A percentile compares a stretch with the other conserved stretches of the same genome.
Conservation (phyloP, 2,113 vertebrate species). For the Prietella phreatophila region DNA sequence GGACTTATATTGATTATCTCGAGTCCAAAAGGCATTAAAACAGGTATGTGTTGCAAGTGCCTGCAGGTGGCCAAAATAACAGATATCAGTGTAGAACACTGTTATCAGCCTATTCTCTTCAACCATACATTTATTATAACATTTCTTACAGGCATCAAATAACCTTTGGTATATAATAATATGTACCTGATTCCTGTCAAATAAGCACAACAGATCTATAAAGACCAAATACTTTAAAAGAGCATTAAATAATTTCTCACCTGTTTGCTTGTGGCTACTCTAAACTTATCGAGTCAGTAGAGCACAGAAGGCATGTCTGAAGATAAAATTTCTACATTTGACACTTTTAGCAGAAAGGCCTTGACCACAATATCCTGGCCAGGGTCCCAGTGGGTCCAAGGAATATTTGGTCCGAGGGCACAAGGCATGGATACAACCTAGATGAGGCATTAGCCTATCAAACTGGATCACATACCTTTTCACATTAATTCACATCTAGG, state of each 20-base stretch:
- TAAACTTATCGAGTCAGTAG: not conserved
- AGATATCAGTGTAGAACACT: not conserved
- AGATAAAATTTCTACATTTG: not conserved
- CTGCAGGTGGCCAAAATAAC: constrained; percentile 35
- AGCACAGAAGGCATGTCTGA: not conserved
- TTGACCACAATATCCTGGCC: not conserved
- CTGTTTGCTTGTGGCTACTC: not conserved
- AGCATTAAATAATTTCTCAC: not conserved
- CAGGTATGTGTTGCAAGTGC: constrained; percentile 37
- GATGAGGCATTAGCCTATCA: not conserved
- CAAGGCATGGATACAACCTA: not conserved
- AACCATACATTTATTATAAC: not conserved
- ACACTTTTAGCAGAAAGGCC: not conserved
- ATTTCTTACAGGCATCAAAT: not conserved
- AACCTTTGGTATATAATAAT: not conserved
- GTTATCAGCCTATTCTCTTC: not conserved
- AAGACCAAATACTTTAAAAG: not conserved
- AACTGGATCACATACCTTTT: not conserved
- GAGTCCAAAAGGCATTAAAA: constrained; percentile 48
- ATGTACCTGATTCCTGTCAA: not conserved
- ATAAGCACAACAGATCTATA: not conserved
- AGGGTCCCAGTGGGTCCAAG: not conserved
- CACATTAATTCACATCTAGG: not conserved
- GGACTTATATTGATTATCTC: constrained; percentile 51
- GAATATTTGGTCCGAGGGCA: not conserved